phyloP scores from a whole-genome alignment of 1,140 invertebrate genomes.

The Archegozetes longisetosus region DNA sequence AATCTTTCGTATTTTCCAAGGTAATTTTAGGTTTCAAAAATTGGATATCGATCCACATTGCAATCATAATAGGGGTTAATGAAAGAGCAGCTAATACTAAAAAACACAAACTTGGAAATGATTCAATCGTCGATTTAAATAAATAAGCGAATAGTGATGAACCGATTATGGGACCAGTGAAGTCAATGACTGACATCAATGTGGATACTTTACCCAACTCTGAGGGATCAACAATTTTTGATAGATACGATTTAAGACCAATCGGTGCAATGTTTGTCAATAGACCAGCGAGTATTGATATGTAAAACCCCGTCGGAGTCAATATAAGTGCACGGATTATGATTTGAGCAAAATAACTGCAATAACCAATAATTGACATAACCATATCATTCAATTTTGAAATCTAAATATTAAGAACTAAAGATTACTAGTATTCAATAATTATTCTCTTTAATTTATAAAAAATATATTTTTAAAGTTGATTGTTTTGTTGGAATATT shows the following conservation, averaged over 20 bases:
- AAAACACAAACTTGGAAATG: background rate
- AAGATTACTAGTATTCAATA: background rate
- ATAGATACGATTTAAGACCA: background rate
- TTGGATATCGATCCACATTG: too few relatives aligned
- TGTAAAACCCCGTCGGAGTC: background rate
- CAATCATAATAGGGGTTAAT: too few relatives aligned
- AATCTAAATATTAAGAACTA: background rate
- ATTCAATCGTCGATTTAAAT: background rate
- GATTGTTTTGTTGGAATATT: background rate
- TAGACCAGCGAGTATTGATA: background rate
- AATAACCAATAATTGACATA: background rate
- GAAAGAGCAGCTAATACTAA: background rate
- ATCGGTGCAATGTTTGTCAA: background rate
- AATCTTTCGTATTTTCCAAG: too few relatives aligned
- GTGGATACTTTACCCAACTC: background rate
- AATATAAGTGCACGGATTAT: background rate
- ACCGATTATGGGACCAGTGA: background rate
- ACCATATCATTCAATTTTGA: background rate
- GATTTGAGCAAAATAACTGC: background rate
- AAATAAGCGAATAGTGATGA: background rate
- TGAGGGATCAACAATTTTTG: background rate
- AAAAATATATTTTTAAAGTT: background rate
- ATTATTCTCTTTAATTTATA: too few relatives aligned
- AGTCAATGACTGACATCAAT: background rate
- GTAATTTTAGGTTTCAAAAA: too few relatives aligned